These are phyloP conservation scores for Eugnorisma glareosa DNA, from an alignment of 2,888 invertebrate genomes.

Conservation along the genomic window DNA sequence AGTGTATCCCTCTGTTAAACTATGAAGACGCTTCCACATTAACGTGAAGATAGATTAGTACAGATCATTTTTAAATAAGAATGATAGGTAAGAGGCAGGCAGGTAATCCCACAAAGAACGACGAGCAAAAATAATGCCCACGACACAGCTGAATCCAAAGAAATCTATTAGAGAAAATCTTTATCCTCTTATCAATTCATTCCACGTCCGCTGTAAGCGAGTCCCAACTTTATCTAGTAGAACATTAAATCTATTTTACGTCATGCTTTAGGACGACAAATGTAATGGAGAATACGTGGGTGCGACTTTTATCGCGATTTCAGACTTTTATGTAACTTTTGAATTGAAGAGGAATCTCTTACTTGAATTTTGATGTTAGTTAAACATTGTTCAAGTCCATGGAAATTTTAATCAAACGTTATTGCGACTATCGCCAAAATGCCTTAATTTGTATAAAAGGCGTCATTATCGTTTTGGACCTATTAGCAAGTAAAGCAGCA, in stretches of 20 bases:
- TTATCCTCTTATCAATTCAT: conserved; percentile 48
- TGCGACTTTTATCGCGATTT: conserved; percentile 52
- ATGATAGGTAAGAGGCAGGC: not conserved
- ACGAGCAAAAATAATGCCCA: conserved; percentile 32
- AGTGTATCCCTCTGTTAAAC: not conserved
- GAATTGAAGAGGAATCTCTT: conserved; percentile 17
- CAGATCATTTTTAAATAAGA: conserved; percentile 24
- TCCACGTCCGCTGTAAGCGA: conserved; percentile 31
- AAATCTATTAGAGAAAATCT: conserved; percentile 55
- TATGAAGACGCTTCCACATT: not conserved
- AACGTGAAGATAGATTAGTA: not conserved
- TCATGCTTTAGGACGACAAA: conserved; percentile 21
- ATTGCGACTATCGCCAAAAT: conserved; percentile 26
- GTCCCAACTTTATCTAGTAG: conserved; percentile 46
- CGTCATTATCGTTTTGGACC: not conserved
- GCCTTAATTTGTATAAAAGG: not conserved
- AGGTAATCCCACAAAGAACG: conserved; percentile 35
- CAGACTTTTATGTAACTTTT: conserved; percentile 32
- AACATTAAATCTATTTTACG: conserved; percentile 31
- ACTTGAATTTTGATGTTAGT: conserved; percentile 24
- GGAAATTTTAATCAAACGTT: conserved; percentile 21
- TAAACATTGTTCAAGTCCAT: not conserved
- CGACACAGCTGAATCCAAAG: conserved; percentile 40
- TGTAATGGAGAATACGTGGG: conserved; percentile 50
- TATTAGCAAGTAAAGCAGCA: not conserved